Conservation (phyloP, 2,113 vertebrate species). For the Poecile atricapillus region DNA sequence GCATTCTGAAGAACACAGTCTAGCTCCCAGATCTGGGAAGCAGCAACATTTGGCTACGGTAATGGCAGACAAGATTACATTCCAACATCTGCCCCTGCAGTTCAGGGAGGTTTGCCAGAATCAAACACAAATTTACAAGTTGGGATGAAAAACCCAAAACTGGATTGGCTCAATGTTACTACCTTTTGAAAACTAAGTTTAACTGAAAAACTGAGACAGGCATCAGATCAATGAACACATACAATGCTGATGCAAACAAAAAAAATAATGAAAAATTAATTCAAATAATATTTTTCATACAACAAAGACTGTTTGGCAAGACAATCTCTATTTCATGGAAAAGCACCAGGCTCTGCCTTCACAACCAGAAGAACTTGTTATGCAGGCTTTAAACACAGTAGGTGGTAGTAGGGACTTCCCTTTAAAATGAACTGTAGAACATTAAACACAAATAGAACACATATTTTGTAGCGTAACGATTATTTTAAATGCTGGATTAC, state of each 20-base stretch:
- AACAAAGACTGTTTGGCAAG: background rate
- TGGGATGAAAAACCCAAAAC: background rate
- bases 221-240: background rate
- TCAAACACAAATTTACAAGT: background rate
- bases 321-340: background rate
- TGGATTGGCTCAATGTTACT: background rate
- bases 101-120: background rate
- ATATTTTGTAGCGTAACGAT: background rate
- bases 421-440: background rate
- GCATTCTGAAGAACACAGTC: background rate
- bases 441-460: background rate
- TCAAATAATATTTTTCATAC: background rate
- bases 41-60: background rate
- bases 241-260: background rate
- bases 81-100: background rate
- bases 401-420: conserved; percentile 46
- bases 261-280: background rate
- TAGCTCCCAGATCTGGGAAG: background rate
- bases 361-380: conserved; percentile 54
- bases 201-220: background rate
- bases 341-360: conserved; percentile 17
- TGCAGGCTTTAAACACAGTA: conserved; percentile 39
- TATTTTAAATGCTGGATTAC: background rate
- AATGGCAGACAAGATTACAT: background rate
- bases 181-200: background rate